Base-by-base conservation (phyloP, 2,888 invertebrate species). In the Branchinecta sandiegonensis region DNA sequence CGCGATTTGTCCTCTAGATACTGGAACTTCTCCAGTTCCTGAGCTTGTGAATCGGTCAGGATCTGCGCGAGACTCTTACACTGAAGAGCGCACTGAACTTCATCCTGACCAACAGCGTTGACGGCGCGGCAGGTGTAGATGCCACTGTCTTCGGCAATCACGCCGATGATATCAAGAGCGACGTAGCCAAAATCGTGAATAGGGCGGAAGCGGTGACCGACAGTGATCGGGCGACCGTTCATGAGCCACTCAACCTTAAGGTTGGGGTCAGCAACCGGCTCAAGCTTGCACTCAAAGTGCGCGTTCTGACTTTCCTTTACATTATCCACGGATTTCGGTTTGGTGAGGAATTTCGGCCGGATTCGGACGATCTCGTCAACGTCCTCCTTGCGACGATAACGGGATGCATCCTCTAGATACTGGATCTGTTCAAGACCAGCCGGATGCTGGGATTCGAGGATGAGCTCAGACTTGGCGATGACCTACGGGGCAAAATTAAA, bases 111-210 rank as follows among this genome's bases (percentile, higher is more conserved):
- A 46, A 90, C 84, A 47, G 89, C 81, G 76, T 96, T 99, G 1
- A 89, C 88, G 23, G 96, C 94, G 70, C 92, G 84, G 76, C 95
- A 94, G 6, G 94, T 95, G 78, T 97, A 99, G 37, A 87, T 84
- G 66, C 92, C 95, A 0, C 77, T 77, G 79, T 99, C 97, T 81
- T 97, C 96, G 68, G 94, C 91, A 76, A 95, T 95, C 69, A 94
- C 82, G 77, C 95, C 95, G 72, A 95, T 86, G 72, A 99, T 92
- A 76, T 97, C 97, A 71, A 99, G 82, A 14, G 96, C 95, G 37
- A 97, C 97, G 77, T 95, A 97, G 63, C 97, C 97, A 79, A 99
- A 97, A 79, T 99, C 97, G 77, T 95, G 94, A 77, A 94, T 93
- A 70, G 95, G 94, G 74, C 94, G 85, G 82, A 94, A 96, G 75